These are phyloP conservation scores for Oscheius sp. DNA, from an alignment of 2,888 invertebrate genomes.

Conservation along the genomic window DNA sequence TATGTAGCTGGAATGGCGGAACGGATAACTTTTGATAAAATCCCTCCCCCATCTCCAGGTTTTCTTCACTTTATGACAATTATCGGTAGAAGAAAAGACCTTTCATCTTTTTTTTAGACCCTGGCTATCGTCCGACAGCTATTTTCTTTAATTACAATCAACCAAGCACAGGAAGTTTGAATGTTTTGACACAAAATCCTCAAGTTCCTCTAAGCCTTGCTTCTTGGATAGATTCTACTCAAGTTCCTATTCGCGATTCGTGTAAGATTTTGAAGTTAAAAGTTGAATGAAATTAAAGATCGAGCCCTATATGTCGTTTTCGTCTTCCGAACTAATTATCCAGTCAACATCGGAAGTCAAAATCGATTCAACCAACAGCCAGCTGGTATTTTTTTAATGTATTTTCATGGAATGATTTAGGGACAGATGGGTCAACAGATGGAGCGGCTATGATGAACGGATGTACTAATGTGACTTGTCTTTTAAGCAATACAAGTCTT, in stretches of 20 bases:
- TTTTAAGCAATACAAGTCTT: conserved; percentile 37
- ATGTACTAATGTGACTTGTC: conserved; percentile 41
- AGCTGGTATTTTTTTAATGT: background rate
- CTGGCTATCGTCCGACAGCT: conserved; percentile 41
- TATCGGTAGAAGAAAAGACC: conserved; percentile 38
- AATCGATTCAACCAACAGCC: background rate
- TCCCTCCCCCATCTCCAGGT: conserved; percentile 22
- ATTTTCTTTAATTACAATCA: conserved; percentile 45
- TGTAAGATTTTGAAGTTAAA: conserved; percentile 25
- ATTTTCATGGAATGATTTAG: conserved; percentile 7
- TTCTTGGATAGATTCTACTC: conserved; percentile 38
- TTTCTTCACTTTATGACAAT: conserved; percentile 43
- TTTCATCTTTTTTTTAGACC: conserved; percentile 38
- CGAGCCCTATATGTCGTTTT: conserved; percentile 44
- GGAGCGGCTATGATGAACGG: conserved; percentile 34
- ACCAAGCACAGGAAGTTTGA: conserved; percentile 22
- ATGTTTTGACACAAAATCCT: conserved; percentile 26
- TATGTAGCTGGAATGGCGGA: conserved; percentile 37
- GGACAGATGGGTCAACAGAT: conserved; percentile 27
- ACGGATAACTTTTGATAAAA: conserved; percentile 8
- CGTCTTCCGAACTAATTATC: conserved; percentile 35
- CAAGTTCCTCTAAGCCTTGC: background rate
- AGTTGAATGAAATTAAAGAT: conserved; percentile 31
- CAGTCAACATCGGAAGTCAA: background rate
- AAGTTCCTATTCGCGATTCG: conserved; percentile 35